Evolutionary conservation across 1,140 invertebrate species (phyloP).

Genomic region (Drosophila simulans): DNA sequence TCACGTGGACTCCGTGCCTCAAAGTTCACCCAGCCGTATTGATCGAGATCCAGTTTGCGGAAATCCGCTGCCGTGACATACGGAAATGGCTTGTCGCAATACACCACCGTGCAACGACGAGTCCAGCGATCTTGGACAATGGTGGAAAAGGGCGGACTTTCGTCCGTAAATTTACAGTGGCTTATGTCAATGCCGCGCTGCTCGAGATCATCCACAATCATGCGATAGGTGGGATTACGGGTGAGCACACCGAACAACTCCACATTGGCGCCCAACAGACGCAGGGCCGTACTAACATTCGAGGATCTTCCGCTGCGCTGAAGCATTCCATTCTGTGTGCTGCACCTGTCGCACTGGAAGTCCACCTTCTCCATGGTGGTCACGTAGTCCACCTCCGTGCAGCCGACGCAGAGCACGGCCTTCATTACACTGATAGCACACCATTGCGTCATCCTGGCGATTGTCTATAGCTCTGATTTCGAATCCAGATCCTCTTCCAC

Average conservation of each 20-base stretch:
- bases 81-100: constrained; percentile 87
- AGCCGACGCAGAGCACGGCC: constrained; percentile 84
- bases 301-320: constrained; percentile 89
- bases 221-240: constrained; percentile 79
- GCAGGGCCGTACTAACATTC: constrained; percentile 88
- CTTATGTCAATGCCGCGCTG: constrained; percentile 85
- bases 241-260: constrained; percentile 87
- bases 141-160: constrained; percentile 84
- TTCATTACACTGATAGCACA: constrained; percentile 36
- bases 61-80: constrained; percentile 87
- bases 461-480: background rate
- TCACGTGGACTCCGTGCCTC: constrained; percentile 86
- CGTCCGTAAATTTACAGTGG: constrained; percentile 84
- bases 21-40: constrained; percentile 90
- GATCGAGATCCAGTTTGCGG: constrained; percentile 84
- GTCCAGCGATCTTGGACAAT: constrained; percentile 85
- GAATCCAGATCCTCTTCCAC: background rate
- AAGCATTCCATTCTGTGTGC: constrained; percentile 86
- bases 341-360: constrained; percentile 85
- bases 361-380: constrained; percentile 84
- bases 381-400: constrained; percentile 85
- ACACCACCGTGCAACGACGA: constrained; percentile 87
- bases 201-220: constrained; percentile 86
- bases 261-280: constrained; percentile 85
- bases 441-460: constrained; percentile 6